Conservation (phyloP, 2,113 vertebrate species). For the Muntiacus muntjak region DNA sequence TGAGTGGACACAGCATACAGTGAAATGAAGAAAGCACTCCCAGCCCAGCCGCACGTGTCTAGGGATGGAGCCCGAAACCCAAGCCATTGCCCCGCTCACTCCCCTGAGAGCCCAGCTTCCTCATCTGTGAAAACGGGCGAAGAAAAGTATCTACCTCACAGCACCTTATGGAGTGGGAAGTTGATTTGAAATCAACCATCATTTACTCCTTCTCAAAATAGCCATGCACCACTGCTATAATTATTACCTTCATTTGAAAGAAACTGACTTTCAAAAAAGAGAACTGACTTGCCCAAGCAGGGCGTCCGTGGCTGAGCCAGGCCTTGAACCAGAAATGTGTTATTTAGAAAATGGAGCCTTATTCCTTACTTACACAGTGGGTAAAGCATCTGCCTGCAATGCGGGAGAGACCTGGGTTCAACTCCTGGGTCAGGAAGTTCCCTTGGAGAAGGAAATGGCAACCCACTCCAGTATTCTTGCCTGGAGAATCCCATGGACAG, state of each 20-base stretch:
- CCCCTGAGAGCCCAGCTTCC: not conserved
- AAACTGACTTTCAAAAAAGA: not conserved
- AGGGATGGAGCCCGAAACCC: not conserved
- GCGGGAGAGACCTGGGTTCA: not conserved
- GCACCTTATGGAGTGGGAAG: not conserved
- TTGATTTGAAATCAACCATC: not conserved
- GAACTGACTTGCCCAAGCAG: not conserved
- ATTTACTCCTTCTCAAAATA: not conserved
- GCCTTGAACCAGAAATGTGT: not conserved
- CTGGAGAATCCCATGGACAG: not conserved
- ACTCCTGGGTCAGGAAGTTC: not conserved
- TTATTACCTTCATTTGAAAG: not conserved
- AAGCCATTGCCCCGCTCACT: fast-evolving
- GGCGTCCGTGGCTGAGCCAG: not conserved
- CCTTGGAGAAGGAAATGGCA: not conserved
- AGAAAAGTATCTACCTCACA: not conserved
- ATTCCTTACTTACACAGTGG: not conserved
- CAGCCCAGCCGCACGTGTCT: not conserved
- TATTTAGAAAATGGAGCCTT: not conserved
- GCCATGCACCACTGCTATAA: not conserved
- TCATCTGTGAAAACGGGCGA: not conserved
- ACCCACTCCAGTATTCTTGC: not conserved
- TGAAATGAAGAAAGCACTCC: not conserved
- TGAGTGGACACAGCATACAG: not conserved
- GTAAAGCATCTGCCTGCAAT: not conserved